These are phyloP conservation scores for Pagrus major DNA, from an alignment of 2,113 vertebrate genomes.

Conservation along the genomic window DNA sequence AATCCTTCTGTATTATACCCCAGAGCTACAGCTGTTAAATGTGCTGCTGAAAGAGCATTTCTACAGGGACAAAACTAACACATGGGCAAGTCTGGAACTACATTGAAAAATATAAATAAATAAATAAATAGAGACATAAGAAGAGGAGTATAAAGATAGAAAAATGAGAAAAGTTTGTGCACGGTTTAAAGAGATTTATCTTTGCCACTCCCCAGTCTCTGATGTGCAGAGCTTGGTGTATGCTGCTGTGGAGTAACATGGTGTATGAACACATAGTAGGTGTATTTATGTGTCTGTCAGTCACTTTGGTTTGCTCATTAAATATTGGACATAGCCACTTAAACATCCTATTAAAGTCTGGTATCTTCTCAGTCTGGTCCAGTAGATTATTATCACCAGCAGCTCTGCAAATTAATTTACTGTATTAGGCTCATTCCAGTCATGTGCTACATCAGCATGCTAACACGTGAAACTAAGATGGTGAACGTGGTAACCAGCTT, in stretches of 20 bases:
- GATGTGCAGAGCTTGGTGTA: not conserved
- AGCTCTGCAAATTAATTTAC: not conserved
- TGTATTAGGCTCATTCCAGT: not conserved
- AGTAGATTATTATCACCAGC: not conserved
- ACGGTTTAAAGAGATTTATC: slow-evolving; percentile 12
- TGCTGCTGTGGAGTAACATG: not conserved
- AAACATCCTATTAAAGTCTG: not conserved
- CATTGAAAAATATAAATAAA: not conserved
- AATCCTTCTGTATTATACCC: slow-evolving; percentile 22
- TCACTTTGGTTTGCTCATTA: not conserved
- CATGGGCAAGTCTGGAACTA: not conserved
- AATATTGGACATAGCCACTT: not conserved
- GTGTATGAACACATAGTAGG: not conserved
- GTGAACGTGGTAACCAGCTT: not conserved
- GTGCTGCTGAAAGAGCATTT: slow-evolving; percentile 8
- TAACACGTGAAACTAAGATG: not conserved
- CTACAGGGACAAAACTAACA: not conserved
- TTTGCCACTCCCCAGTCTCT: not conserved
- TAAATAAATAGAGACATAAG: not conserved
- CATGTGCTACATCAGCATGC: not conserved
- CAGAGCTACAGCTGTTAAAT: not conserved
- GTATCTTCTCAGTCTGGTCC: not conserved
- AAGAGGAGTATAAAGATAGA: not conserved
- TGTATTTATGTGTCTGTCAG: not conserved
- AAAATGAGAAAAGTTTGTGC: not conserved